Percentiles rank a stretch among this genome's conserved stretches.
phyloP scores from a whole-genome alignment of 2,113 vertebrate genomes.

The Semnornis frantzii region DNA sequence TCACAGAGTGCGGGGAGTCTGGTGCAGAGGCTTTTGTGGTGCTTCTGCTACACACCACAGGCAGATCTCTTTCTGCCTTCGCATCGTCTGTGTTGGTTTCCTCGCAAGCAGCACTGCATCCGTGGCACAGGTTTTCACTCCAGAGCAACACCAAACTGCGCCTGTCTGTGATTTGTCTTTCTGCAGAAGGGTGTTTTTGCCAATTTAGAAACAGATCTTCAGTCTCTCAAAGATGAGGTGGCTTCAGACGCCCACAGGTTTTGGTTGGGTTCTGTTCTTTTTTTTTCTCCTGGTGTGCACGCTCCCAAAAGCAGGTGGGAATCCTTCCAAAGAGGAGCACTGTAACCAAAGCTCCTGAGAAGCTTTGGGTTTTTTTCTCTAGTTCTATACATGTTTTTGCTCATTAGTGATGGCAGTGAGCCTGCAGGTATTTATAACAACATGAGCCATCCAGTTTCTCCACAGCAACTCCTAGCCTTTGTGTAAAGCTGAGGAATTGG shows the following conservation, averaged over 20 bases:
- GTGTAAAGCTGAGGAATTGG: neutral
- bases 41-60: accelerated
- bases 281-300: neutral
- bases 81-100: neutral
- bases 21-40: neutral
- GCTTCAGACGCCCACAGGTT: constrained; percentile 16
- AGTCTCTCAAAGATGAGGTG: constrained; percentile 46
- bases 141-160: neutral
- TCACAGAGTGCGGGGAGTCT: neutral
- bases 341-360: constrained; percentile 6
- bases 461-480: neutral
- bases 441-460: neutral
- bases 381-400: neutral
- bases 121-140: neutral
- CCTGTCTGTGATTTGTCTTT: neutral
- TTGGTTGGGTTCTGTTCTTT: neutral
- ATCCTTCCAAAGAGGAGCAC: constrained; percentile 16
- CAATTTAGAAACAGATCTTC: neutral
- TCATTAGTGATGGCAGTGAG: constrained; percentile 3
- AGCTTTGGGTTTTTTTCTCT: neutral
- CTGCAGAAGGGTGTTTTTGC: constrained; percentile 34
- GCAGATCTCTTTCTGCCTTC: neutral
- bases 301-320: constrained; percentile 22
- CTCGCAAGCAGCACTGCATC: neutral
- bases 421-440: neutral